A percentile compares a stretch with the other conserved stretches of the same genome.
phyloP scores from a whole-genome alignment of 2,797 vertebrate genomes.

The Enteromius paludinosus region DNA sequence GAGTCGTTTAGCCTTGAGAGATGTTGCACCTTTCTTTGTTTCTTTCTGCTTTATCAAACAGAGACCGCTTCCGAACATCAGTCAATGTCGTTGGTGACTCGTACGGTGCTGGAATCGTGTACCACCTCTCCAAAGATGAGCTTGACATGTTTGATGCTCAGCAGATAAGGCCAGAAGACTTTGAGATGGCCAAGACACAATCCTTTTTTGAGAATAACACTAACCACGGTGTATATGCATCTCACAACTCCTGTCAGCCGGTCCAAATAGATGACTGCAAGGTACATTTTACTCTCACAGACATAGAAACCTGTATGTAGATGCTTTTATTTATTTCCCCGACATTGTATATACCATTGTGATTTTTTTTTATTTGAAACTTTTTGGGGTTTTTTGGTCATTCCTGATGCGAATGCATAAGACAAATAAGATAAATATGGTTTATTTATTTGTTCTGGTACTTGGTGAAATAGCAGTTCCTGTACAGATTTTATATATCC shows the following conservation, averaged over 20 bases:
- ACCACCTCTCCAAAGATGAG: slow-evolving; percentile 95
- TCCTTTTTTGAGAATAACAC: slow-evolving; percentile 94
- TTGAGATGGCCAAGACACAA: slow-evolving; percentile 92
- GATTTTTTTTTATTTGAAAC: slow-evolving; percentile 51
- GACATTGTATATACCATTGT: slow-evolving; percentile 53
- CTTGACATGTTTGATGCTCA: slow-evolving; percentile 89
- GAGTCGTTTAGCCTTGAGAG: slow-evolving; percentile 14
- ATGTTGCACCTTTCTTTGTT: slow-evolving; percentile 44
- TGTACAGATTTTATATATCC: slow-evolving; percentile 46
- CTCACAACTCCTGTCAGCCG: slow-evolving; percentile 86
- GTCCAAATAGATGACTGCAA: slow-evolving; percentile 98
- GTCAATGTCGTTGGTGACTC: slow-evolving; percentile 98
- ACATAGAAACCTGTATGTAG: slow-evolving; percentile 99
- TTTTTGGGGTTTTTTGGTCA: slow-evolving; percentile 57
- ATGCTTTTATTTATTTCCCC: slow-evolving; percentile 69
- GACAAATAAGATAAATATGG: slow-evolving; percentile 63
- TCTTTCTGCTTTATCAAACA: slow-evolving; percentile 62
- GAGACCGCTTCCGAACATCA: slow-evolving; percentile 97
- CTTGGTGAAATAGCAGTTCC: slow-evolving; percentile 81
- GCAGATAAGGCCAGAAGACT: slow-evolving; percentile 86
- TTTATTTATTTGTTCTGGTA: slow-evolving; percentile 66
- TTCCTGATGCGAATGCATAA: slow-evolving; percentile 58
- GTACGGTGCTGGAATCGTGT: slow-evolving; percentile 96
- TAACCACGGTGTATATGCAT: slow-evolving; percentile 91
- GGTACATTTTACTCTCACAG: slow-evolving; percentile 96